These are phyloP conservation scores for Bactericera cockerelli DNA, from an alignment of 1,140 invertebrate genomes.

Conservation along the genomic window DNA sequence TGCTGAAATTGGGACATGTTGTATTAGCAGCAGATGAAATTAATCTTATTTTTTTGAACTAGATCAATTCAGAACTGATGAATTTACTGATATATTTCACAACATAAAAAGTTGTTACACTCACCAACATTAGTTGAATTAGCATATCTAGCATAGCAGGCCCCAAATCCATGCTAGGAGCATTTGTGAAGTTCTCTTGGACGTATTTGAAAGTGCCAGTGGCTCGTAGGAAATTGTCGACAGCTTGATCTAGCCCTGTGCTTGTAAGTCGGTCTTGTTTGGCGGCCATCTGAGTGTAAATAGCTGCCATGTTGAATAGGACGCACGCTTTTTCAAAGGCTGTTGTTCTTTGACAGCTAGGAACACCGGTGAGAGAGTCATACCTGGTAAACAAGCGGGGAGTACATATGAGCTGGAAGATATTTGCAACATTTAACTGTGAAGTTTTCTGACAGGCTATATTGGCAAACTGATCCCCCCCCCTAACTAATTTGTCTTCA, in stretches of 20 bases:
- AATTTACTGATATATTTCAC: too few species aligned
- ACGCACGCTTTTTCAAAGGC: conserved; percentile 93
- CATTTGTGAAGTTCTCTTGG: conserved; percentile 88
- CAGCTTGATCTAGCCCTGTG: conserved; percentile 61
- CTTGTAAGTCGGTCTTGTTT: conserved; percentile 57
- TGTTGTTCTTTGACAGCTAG: conserved; percentile 80
- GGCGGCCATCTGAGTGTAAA: conserved; percentile 84
- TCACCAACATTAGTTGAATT: conserved; percentile 69
- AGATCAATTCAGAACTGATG: too few species aligned
- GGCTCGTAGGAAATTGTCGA: conserved; percentile 73
- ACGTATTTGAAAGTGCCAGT: conserved; percentile 85
- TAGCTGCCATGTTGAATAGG: conserved; percentile 83
- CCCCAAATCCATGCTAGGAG: conserved; percentile 85
- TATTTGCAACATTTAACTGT: neutral
- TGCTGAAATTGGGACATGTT: too few species aligned
- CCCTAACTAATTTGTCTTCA: neutral
- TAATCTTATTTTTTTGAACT: too few species aligned
- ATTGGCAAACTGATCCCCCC: neutral
- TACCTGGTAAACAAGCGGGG: conserved; percentile 28
- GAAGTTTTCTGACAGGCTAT: neutral
- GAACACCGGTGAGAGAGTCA: conserved; percentile 58
- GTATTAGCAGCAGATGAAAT: too few species aligned
- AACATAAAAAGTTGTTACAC: too few species aligned
- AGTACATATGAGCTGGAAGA: neutral
- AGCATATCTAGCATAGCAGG: conserved; percentile 74